phyloP scores from a whole-genome alignment of 1,140 invertebrate species.

The Aleiodes sp. region DNA sequence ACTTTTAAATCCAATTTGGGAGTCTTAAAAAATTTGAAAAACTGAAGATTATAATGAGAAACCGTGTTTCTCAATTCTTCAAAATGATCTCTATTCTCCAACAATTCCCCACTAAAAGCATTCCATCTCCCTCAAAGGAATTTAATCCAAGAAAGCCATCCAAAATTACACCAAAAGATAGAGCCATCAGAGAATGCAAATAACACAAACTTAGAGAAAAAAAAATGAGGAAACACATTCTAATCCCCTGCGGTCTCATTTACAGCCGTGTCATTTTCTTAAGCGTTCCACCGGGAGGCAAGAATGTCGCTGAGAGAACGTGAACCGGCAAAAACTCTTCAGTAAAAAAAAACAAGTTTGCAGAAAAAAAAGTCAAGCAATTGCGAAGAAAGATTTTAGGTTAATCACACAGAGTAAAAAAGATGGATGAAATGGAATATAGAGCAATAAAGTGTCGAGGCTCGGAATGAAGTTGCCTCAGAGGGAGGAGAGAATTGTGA shows the following conservation, averaged over 20 bases:
- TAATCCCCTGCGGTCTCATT: constrained; percentile 22
- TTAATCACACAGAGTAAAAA: constrained; percentile 16
- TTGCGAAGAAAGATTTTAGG: constrained; percentile 19
- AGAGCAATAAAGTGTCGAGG: constrained; percentile 18
- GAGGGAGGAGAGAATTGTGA: background rate
- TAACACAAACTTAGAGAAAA: background rate
- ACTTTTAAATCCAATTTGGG: too few species aligned
- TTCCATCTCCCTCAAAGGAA: background rate
- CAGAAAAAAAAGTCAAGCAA: background rate
- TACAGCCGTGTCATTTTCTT: constrained; percentile 24
- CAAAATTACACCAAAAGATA: background rate
- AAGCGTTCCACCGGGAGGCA: constrained; percentile 3
- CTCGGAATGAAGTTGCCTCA: too few species aligned
- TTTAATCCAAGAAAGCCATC: background rate
- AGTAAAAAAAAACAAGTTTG: background rate
- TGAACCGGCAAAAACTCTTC: background rate
- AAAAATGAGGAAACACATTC: constrained; percentile 16
- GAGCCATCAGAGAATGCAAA: background rate
- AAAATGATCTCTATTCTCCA: background rate
- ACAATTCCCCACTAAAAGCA: background rate
- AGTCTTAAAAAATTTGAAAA: too few species aligned
- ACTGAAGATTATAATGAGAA: too few species aligned
- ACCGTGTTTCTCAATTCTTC: too few species aligned
- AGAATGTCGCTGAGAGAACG: background rate
- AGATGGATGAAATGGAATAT: constrained; percentile 11